Percentiles rank a stretch among this genome's conserved stretches.
phyloP scores from a whole-genome alignment of 2,888 invertebrate species.

The Agrochola circellaris region DNA sequence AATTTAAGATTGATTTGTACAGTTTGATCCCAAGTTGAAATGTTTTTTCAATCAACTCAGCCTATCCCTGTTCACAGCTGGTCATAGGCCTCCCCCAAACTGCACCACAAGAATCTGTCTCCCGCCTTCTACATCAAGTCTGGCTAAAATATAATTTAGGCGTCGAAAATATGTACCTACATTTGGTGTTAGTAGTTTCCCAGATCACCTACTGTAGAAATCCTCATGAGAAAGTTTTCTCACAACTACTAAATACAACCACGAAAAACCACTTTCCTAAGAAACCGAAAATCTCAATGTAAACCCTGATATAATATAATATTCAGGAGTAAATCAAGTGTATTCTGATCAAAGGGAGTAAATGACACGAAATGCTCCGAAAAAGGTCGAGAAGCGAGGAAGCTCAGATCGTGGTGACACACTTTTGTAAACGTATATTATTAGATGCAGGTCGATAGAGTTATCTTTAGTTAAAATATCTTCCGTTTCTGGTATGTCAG shows the following conservation, averaged over 20 bases:
- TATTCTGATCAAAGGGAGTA: constrained; percentile 58
- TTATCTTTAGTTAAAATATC: constrained; percentile 32
- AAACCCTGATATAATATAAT: constrained; percentile 24
- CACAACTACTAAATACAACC: neutral
- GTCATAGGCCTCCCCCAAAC: no score
- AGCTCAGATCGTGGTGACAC: constrained; percentile 37
- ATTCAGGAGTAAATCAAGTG: constrained; percentile 62
- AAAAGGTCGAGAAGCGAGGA: constrained; percentile 58
- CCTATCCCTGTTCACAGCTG: no score
- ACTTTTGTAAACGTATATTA: constrained; percentile 45
- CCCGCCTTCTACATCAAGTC: no score
- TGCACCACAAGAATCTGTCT: no score
- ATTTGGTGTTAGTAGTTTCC: no score
- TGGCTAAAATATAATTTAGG: no score
- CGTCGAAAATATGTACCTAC: no score
- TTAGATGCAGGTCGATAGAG: constrained; percentile 40
- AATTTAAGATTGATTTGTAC: no score
- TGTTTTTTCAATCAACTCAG: no score
- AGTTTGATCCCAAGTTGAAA: no score
- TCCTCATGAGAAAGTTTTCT: no score
- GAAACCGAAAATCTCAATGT: neutral
- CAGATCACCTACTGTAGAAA: no score
- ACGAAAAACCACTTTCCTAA: neutral
- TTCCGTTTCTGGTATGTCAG: constrained; percentile 1
- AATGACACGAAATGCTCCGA: constrained; percentile 57